Percentiles rank a stretch among this genome's conserved stretches.
Evolutionary conservation across 2,113 vertebrate species (phyloP).

Genomic region (Bothrops jararaca): DNA sequence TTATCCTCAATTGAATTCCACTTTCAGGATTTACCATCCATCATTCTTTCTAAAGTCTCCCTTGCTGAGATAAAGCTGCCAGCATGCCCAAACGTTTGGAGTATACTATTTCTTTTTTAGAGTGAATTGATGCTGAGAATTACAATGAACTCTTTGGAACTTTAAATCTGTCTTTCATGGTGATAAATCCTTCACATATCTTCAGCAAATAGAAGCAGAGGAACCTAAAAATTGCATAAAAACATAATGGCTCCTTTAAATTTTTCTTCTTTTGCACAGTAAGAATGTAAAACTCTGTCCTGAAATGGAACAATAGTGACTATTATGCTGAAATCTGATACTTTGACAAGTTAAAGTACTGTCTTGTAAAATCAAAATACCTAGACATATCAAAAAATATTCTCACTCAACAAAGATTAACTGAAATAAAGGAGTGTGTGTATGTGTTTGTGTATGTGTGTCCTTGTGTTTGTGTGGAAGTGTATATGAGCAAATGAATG

Average conservation of each 20-base stretch:
- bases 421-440: constrained; percentile 9
- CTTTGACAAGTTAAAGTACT: constrained; percentile 10
- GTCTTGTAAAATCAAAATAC: constrained; percentile 28
- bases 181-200: constrained; percentile 22
- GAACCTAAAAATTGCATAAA: constrained; percentile 13
- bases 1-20: constrained; percentile 59
- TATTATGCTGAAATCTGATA: background rate
- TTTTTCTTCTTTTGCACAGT: constrained; percentile 10
- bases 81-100: constrained; percentile 1
- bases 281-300: background rate
- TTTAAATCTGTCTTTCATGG: constrained; percentile 27
- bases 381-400: background rate
- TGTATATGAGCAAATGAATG: background rate
- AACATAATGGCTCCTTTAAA: background rate
- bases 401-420: constrained; percentile 12
- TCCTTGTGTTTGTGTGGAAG: too few species aligned
- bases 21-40: constrained; percentile 50
- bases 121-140: background rate
- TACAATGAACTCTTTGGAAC: background rate
- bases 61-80: constrained; percentile 39
- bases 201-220: background rate
- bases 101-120: constrained; percentile 11
- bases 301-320: background rate
- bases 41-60: constrained; percentile 50
- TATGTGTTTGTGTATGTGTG: too few species aligned